A percentile compares a stretch with the other conserved stretches of the same genome.
phyloP scores from a whole-genome alignment of 2,113 vertebrate species.

The Clarias batrachus region DNA sequence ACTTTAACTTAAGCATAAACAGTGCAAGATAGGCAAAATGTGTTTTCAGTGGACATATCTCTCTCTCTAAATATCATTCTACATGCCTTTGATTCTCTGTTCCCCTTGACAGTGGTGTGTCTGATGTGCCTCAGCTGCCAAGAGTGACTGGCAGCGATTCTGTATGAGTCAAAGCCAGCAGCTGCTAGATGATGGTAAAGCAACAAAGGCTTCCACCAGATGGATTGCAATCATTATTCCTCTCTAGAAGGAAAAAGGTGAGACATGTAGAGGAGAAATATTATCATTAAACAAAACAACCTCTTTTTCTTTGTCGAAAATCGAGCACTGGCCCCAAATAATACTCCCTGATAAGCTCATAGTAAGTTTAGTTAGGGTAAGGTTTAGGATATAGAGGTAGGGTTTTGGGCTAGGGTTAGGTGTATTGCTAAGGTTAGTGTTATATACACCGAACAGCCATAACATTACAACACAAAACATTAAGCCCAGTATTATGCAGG shows the following conservation, averaged over 20 bases:
- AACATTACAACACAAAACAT: no score
- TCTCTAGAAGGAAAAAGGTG: constrained; percentile 44
- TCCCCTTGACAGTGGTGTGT: constrained; percentile 50
- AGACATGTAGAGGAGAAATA: constrained; percentile 42
- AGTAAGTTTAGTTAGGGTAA: constrained; percentile 25
- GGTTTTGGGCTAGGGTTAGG: no score
- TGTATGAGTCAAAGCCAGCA: constrained; percentile 55
- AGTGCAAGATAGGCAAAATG: constrained; percentile 28
- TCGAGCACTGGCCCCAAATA: constrained; percentile 33
- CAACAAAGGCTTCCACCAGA: constrained; percentile 63
- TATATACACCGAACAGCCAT: constrained; percentile 1
- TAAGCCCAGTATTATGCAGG: no score
- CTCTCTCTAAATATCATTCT: constrained; percentile 50
- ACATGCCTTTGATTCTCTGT: constrained; percentile 51
- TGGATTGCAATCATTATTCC: constrained; percentile 66
- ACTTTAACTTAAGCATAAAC: constrained; percentile 28
- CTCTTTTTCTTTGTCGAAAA: constrained; percentile 28
- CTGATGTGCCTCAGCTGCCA: constrained; percentile 56
- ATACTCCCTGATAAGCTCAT: constrained; percentile 45
- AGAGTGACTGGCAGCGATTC: constrained; percentile 56
- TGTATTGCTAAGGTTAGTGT: not conserved
- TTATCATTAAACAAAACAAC: constrained; percentile 47
- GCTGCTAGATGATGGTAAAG: constrained; percentile 63
- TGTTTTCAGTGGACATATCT: constrained; percentile 42
- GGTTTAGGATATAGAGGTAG: no score